Evolutionary conservation across 1,140 invertebrate genomes (phyloP).

Genomic region (Lordiphosa clarofinis): DNA sequence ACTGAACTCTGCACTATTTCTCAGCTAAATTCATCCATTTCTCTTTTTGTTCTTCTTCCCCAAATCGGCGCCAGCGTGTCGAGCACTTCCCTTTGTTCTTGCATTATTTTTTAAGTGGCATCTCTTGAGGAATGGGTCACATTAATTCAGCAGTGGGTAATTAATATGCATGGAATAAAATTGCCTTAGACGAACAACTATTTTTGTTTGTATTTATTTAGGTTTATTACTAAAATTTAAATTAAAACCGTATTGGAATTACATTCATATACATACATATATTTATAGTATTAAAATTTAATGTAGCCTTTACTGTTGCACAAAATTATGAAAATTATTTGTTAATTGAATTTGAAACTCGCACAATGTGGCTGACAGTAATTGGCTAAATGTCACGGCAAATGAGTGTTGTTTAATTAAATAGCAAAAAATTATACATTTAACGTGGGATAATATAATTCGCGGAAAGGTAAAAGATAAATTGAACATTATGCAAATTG

Average conservation of each 20-base stretch:
- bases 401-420: slow-evolving; percentile 19
- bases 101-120: slow-evolving; percentile 11
- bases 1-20: slow-evolving; percentile 48
- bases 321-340: slow-evolving; percentile 20
- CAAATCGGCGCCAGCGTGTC: slow-evolving; percentile 23
- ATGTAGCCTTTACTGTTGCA: slow-evolving; percentile 13
- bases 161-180: slow-evolving; percentile 11
- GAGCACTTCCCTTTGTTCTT: slow-evolving; percentile 8
- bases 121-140: slow-evolving; percentile 26
- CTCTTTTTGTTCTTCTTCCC: slow-evolving; percentile 37
- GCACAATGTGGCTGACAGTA: slow-evolving; percentile 35
- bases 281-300: slow-evolving; percentile 37
- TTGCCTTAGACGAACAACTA: slow-evolving; percentile 2
- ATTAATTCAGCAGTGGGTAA: slow-evolving; percentile 27
- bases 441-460: slow-evolving; percentile 1
- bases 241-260: slow-evolving; percentile 52
- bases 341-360: slow-evolving; percentile 18
- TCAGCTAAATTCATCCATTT: slow-evolving; percentile 34
- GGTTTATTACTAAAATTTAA: slow-evolving; percentile 60
- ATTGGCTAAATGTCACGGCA: slow-evolving; percentile 34
- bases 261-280: slow-evolving; percentile 48
- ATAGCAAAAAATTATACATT: slow-evolving; percentile 10
- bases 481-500: slow-evolving; percentile 28
- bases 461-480: slow-evolving; percentile 1
- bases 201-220: slow-evolving; percentile 47